A percentile compares a stretch with the other conserved stretches of the same genome.
phyloP scores from a whole-genome alignment of 2,888 invertebrate species.

The Capitulum mitella region DNA sequence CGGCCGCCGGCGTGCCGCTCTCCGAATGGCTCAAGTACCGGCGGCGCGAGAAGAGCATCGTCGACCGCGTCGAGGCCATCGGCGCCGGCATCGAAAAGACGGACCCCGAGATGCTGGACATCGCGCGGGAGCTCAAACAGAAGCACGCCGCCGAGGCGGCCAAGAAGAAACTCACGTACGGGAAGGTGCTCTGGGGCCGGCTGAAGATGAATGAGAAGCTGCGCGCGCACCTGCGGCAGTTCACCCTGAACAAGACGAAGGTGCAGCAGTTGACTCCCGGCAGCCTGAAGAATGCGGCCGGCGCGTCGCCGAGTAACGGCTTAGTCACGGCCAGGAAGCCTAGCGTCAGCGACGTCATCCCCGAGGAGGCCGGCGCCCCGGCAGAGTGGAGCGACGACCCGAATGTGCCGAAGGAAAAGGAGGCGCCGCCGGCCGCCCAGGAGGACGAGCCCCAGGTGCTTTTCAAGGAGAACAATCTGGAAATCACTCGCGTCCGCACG shows the following conservation, averaged over 20 bases:
- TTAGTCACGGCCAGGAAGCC: neutral
- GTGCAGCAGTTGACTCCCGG: neutral
- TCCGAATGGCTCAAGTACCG: slow-evolving; percentile 9
- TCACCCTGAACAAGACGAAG: neutral
- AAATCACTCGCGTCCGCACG: neutral
- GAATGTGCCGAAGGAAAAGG: neutral
- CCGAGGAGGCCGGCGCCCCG: neutral
- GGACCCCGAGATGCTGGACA: neutral
- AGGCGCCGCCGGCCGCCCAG: neutral
- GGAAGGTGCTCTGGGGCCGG: slow-evolving; percentile 19
- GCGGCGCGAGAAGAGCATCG: slow-evolving; percentile 1
- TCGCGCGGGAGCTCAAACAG: neutral
- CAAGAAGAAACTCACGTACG: slow-evolving; percentile 20
- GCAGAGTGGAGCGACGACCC: neutral
- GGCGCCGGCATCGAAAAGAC: neutral
- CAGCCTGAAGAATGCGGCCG: neutral
- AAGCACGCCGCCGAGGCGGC: neutral
- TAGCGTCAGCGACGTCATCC: neutral
- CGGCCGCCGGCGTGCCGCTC: neutral
- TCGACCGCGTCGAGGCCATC: neutral
- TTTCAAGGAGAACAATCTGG: neutral
- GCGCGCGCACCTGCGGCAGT: neutral
- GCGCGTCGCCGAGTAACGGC: neutral
- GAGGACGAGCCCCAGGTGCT: neutral
- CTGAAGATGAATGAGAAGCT: slow-evolving; percentile 7